Evolutionary conservation across 2,888 invertebrate species (phyloP), one percentile per base, ranked within the genome.

Genomic region (Podabrus alpinus): DNA sequence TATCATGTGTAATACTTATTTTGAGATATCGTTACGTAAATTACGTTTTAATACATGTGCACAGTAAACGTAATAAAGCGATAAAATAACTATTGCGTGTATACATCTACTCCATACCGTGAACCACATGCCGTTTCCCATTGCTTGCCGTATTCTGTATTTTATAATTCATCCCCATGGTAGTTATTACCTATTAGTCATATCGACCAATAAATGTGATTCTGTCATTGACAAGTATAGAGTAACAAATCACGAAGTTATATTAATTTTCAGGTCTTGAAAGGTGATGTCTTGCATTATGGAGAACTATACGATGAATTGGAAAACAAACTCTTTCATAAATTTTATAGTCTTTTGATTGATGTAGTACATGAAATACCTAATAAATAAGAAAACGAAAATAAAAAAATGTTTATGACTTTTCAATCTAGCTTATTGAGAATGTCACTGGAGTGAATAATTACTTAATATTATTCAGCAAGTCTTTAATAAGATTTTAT

Each of bases 81-180:
- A 70, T 69, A 74, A 74, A 71, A 67, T 74, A 74, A 75, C 64
- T 71, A 70, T 79, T 79, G 79, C 80, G 79, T 80, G 80, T 77
- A 69, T 74, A 75, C 70, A 72, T 73, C 72, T 75, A 76, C 77
- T 73, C 16, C 74, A 69, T 74, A 77, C 77, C 77, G 71, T 71
- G 73, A 76, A 79, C 76, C 81, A 81, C 70, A 76, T 81, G 81
- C 76, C 72, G 69, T 69, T 81, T 81, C 81, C 80, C 81, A 81
- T 68, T 75, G 77, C 66, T 75, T 64, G 70, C 29, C 71, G 62
- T 73, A 76, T 71, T 77, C 68, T 77, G 75, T 77, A 78, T 80
- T 81, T 81, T 78, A 81, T 81, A 80, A 80, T 81, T 81, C 79
- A 81, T 67, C 75, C 75, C 77, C 71, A n/a, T 45, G 45, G 45